These are phyloP conservation scores for Raphicerus campestris DNA, from an alignment of 2,113 vertebrate genomes.

Conservation along the genomic window DNA sequence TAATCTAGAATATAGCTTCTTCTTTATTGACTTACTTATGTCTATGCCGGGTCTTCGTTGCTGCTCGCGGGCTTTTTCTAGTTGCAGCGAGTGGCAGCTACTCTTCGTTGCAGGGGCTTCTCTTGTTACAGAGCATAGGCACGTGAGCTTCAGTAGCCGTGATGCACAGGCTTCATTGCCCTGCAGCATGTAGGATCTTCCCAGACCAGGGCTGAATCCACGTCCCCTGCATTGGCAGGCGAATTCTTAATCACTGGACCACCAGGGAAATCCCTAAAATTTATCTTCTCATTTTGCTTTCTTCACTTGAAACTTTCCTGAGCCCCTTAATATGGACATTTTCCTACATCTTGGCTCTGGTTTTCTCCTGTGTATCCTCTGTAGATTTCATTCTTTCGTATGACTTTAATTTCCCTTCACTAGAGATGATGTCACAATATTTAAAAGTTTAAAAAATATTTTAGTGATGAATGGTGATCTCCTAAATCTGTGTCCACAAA, in stretches of 20 bases:
- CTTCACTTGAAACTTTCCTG: background rate
- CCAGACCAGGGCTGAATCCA: background rate
- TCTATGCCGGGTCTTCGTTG: accelerated
- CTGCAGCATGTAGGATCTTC: background rate
- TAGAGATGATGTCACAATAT: background rate
- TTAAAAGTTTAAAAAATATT: slow-evolving; percentile 89
- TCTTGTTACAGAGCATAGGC: background rate
- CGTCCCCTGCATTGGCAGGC: background rate
- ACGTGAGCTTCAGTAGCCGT: accelerated
- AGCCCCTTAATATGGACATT: background rate
- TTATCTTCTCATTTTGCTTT: background rate
- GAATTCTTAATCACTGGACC: background rate
- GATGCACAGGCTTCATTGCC: accelerated
- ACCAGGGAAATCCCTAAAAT: background rate
- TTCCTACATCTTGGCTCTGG: background rate
- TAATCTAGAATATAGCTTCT: background rate
- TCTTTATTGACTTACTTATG: background rate
- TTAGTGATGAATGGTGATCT: slow-evolving; percentile 98
- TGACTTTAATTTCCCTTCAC: background rate
- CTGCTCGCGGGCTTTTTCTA: background rate
- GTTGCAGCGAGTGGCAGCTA: accelerated
- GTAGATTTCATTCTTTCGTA: background rate
- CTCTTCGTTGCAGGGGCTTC: accelerated
- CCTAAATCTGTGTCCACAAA: slow-evolving; percentile 99
- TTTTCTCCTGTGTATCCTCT: background rate